phyloP scores from a whole-genome alignment of 2,888 invertebrate genomes.

The Eurois occulta region DNA sequence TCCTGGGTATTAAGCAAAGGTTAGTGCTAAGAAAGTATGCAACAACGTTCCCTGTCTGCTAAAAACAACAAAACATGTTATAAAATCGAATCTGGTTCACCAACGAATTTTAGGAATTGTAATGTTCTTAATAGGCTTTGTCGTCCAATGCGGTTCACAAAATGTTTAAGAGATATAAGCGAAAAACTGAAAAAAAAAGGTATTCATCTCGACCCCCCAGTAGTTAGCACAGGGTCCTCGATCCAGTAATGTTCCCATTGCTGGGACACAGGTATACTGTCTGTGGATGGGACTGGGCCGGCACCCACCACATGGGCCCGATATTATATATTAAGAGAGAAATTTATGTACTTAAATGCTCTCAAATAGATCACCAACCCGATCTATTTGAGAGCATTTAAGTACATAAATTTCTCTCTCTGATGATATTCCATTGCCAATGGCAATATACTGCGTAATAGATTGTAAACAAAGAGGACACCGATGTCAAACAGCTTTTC shows the following conservation, averaged over 20 bases:
- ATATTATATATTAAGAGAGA: too few species aligned
- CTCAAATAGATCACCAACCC: too few species aligned
- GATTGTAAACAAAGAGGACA: not conserved
- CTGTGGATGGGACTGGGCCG: not conserved
- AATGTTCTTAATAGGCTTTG: too few species aligned
- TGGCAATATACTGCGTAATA: not conserved
- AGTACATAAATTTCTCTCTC: not conserved
- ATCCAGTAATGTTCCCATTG: not conserved
- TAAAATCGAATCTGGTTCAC: too few species aligned
- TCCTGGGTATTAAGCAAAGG: not conserved
- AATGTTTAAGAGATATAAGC: too few species aligned
- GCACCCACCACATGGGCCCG: not conserved
- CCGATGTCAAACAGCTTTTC: not conserved
- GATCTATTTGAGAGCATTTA: too few species aligned
- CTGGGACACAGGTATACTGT: not conserved
- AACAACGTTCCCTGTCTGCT: not conserved
- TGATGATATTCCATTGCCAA: not conserved
- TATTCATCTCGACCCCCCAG: too few species aligned
- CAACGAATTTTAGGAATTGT: too few species aligned
- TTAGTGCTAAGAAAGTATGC: not conserved
- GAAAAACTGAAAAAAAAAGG: too few species aligned
- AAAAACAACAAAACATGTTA: not conserved
- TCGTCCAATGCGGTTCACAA: too few species aligned
- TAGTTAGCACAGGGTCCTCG: too few species aligned
- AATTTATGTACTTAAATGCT: too few species aligned